A percentile compares a stretch with the other conserved stretches of the same genome.
phyloP scores from a whole-genome alignment of 2,888 invertebrate species.

The Diarsia brunnea region DNA sequence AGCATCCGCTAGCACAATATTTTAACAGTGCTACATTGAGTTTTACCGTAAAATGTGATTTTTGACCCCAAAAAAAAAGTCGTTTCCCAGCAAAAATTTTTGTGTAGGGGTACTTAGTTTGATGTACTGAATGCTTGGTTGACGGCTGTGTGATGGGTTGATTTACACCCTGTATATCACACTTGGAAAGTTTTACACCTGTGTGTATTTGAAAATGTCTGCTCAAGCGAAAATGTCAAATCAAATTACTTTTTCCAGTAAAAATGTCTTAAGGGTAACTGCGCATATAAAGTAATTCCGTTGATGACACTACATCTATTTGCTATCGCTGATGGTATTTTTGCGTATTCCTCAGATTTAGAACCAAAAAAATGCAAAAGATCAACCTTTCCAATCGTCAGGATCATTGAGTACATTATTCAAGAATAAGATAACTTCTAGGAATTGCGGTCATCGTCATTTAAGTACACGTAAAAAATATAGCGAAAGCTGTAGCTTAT shows the following conservation, averaged over 20 bases:
- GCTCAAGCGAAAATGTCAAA: background rate
- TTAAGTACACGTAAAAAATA: background rate
- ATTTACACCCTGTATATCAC: background rate
- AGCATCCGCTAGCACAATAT: no score
- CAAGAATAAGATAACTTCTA: conserved; percentile 13
- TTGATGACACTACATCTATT: background rate
- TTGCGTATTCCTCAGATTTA: conserved; percentile 2
- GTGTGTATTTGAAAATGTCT: background rate
- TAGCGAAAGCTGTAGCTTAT: no score
- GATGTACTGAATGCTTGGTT: no score
- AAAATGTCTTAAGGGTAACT: background rate
- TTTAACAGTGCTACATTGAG: no score
- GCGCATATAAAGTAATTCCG: background rate
- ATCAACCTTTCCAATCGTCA: background rate
- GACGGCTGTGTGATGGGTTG: no score
- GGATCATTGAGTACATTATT: background rate
- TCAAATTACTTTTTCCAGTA: background rate
- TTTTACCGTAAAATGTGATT: no score
- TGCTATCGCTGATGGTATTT: background rate
- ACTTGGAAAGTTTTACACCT: background rate
- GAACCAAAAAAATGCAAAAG: conserved; percentile 4
- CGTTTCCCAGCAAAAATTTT: no score
- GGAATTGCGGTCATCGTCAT: conserved; percentile 21
- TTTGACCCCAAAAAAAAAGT: no score
- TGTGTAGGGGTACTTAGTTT: no score